Evolutionary conservation across 2,113 vertebrate genomes (phyloP).

Genomic region (Spea bombifrons): DNA sequence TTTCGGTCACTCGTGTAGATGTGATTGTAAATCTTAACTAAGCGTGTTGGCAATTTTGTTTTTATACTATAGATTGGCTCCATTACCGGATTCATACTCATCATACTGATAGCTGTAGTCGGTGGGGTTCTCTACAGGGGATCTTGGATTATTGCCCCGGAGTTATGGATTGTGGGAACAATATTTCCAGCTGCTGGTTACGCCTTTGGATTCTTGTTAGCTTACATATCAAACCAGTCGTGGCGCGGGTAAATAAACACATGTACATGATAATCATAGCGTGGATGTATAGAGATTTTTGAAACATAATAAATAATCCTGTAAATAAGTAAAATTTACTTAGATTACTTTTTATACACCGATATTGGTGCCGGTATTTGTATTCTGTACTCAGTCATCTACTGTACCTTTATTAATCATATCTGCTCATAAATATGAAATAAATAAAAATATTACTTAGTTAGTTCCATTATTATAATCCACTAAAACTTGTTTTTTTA

Average conservation of each 20-base stretch:
- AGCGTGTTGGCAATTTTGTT: not conserved
- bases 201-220: slow-evolving; percentile 78
- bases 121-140: slow-evolving; percentile 88
- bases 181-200: slow-evolving; percentile 87
- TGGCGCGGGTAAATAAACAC: slow-evolving; percentile 78
- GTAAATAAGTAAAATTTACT: too few relatives aligned
- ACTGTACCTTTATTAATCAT: too few relatives aligned
- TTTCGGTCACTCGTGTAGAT: too few relatives aligned
- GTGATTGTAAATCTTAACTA: not conserved
- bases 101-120: slow-evolving; percentile 79
- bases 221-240: slow-evolving; percentile 78
- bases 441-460: too few relatives aligned
- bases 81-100: slow-evolving; percentile 72
- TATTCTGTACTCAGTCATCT: too few relatives aligned
- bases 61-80: slow-evolving; percentile 75
- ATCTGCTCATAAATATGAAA: too few relatives aligned
- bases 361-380: too few relatives aligned
- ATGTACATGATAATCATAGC: too few relatives aligned
- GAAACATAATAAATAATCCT: too few relatives aligned
- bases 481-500: slow-evolving; percentile 48
- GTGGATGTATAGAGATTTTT: too few relatives aligned
- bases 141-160: slow-evolving; percentile 81
- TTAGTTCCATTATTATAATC: too few relatives aligned
- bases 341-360: too few relatives aligned
- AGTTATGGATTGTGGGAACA: slow-evolving; percentile 87